These are phyloP conservation scores for Xylota segnis DNA, from an alignment of 2,888 invertebrate genomes.

Conservation along the genomic window DNA sequence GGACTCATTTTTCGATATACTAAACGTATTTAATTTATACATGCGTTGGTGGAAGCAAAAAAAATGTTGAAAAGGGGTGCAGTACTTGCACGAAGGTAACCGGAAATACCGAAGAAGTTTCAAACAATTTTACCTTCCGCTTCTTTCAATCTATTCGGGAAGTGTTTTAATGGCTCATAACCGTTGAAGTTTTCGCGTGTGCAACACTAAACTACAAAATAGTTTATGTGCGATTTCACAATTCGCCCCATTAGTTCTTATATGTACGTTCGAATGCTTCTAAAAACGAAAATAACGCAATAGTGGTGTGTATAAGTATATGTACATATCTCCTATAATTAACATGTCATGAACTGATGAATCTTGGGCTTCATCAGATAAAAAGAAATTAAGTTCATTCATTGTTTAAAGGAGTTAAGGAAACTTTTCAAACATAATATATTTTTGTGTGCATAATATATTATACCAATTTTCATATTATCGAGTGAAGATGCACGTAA, in stretches of 20 bases:
- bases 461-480: not conserved
- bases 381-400: conserved; percentile 11
- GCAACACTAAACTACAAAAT: conserved; percentile 6
- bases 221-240: not conserved
- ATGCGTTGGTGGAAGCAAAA: not conserved
- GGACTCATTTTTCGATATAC: too few species aligned
- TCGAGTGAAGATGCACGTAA: not conserved
- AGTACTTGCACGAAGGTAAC: not conserved
- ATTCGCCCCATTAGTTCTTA: conserved; percentile 3
- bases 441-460: not conserved
- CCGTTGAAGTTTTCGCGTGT: conserved; percentile 3
- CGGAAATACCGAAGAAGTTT: conserved; percentile 14
- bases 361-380: not conserved
- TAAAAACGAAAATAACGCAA: not conserved
- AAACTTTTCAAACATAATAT: not conserved
- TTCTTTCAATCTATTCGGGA: conserved; percentile 6
- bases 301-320: not conserved
- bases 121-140: conserved; percentile 12
- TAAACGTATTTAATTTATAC: not conserved
- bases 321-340: not conserved
- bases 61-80: not conserved
- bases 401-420: conserved; percentile 3
- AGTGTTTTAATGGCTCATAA: conserved; percentile 7
- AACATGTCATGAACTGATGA: not conserved
- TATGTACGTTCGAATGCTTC: too few species aligned